Base-by-base conservation (phyloP, 1,140 invertebrate species). In the Nixonia krombeini region DNA sequence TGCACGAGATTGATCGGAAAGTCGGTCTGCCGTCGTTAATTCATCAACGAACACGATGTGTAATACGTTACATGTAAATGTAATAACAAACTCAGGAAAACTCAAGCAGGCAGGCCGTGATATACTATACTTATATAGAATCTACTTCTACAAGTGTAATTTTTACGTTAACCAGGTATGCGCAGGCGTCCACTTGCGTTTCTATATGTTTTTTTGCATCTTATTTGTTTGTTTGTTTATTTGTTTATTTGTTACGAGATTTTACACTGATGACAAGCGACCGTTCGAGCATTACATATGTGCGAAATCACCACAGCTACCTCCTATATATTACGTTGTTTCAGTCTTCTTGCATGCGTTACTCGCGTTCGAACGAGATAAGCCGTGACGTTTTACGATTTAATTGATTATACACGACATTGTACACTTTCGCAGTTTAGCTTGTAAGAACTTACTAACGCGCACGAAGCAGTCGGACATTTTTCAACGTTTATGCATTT, bases 91-190 rank as follows among this genome's bases (percentile, higher is more conserved):
- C 82, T 85, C 83, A 85, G 82, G 82, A 82, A 84, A 83, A 78
- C 78, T 81, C 70, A 85, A 84, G 81, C 82, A 85, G 79, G 72
- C 83, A 85, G 82, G 83, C 83, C 82, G 83, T 84, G 82, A 85
- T 85, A 79, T 72, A 73, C 44, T 57, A 70, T 61, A 77, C 68
- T 74, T 73, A 77, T 78, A 79, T 83, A 82, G 74, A 75, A 74
- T 75, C 61, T 78, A 77, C 65, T 79, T 74, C 70, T 79, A 72
- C 65, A 66, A 26, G 57, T 66, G 59, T 71, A 73, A 66, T 64
- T 69, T 23, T 70, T 74, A 42, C 42, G 50, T 72, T 72, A 57
- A 74, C 31, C 33, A 35, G 49, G 10, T 37, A 42, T 21, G 21
- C 29, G 29, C 45, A 21, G 26, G 28, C 21, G 21, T 55, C 33